Evolutionary conservation across 2,113 vertebrate genomes (phyloP).

Genomic region (Neopipo cinnamomea): DNA sequence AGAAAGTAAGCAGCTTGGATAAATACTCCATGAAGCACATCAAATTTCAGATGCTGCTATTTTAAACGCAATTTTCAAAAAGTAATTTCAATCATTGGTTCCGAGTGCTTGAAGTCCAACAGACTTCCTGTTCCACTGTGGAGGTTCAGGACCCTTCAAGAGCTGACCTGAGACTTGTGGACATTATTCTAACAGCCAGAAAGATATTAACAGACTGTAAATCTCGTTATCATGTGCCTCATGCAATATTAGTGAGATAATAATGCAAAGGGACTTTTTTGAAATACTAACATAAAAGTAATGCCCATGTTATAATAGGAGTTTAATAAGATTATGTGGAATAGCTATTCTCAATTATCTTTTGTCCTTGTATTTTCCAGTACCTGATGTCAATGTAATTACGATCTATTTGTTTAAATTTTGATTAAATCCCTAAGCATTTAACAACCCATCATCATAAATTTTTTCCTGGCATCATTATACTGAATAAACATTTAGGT

Average conservation of each 20-base stretch:
- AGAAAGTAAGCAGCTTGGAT: neutral
- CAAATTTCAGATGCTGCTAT: neutral
- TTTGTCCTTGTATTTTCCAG: neutral
- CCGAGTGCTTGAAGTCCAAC: neutral
- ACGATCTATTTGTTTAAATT: neutral
- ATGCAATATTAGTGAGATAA: neutral
- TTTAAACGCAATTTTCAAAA: neutral
- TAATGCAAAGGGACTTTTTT: neutral
- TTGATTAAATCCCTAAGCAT: neutral
- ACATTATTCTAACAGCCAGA: neutral
- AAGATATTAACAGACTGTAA: neutral
- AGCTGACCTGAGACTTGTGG: neutral
- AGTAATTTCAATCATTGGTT: neutral
- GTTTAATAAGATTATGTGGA: neutral
- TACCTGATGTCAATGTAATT: neutral
- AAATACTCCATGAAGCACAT: neutral
- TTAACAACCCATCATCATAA: neutral
- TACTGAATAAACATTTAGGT: neutral
- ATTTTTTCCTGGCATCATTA: neutral
- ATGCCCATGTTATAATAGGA: neutral
- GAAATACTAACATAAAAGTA: neutral
- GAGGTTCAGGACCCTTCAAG: neutral
- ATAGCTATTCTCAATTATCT: neutral
- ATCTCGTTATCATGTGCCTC: neutral
- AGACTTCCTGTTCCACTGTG: neutral